Base-by-base conservation (phyloP, 1,140 invertebrate species). In the Temnothorax nylanderi region DNA sequence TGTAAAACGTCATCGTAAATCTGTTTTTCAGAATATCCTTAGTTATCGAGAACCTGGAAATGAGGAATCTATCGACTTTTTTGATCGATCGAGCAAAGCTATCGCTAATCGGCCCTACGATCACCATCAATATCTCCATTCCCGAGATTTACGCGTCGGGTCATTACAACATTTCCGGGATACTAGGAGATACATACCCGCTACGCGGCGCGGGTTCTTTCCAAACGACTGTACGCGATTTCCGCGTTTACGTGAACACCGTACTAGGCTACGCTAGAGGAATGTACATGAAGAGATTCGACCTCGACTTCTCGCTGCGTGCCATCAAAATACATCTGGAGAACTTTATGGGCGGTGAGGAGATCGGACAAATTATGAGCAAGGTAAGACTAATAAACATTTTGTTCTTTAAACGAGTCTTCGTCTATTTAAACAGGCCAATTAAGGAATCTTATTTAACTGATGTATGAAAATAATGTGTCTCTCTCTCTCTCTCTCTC, bases 271-370 rank as follows among this genome's bases (percentile, higher is more conserved):
- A 93, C 41, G 93, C 91, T 0, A 85, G 93, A 49, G 94, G 94
- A 74, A 91, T 95, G 91, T 95, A 95, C 58, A 87, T 95, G 91
- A 95, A 94, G 77, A 94, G 87, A 32, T 94, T 95, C 56, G 94
- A 95, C 3, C 88, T 94, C 6, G 94, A 95, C 16, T 95, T 95
- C 62, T 92, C 93, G 2, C 75, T 95, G 10, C 75, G 87, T 2
- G 87, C 88, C 0, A 86, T 93, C 0, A 90, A 94, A n/a, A 87
- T 94, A n/a, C 54, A 76, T 0, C 44, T 95, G 13, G 91, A 91
- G 0, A 93, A 94, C 76, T 94, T 95, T n/a, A 94, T 94, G 94
- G 92, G 92, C 2, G 92, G 91, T 26, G 87, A 92, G 0, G 88
- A 94, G 72, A 54, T 92, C 13, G 92, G 92, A 3, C 65, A 74